Base-by-base conservation (phyloP, 2,113 vertebrate genomes). In the Barbus barbus region DNA sequence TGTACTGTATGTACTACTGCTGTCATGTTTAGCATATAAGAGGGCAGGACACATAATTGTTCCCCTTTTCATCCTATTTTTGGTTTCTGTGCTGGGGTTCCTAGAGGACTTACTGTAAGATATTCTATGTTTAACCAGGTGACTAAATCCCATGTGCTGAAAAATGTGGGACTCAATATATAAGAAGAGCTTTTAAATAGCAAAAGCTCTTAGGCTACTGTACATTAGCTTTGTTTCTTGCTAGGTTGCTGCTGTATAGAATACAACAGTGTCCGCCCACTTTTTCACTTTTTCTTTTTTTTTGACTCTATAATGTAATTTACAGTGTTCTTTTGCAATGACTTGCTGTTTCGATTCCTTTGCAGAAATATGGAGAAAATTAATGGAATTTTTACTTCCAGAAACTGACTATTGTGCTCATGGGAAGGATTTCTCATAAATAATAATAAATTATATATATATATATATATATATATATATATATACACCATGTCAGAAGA, bases 1-100 rank as follows among this genome's bases (percentile, higher is more conserved):
- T 9, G 83, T 81, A 82, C 44, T 18, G 83, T 83, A 83, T 81
- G 87, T 87, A 76, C 81, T 65, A 18, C 38, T 90, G 90, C 91
- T 87, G 91, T 90, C 88, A 90, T 90, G 86, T 91, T 91, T 91
- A 87, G 85, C 89, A 89, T 90, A 84, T 90, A 84, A 90, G 83
- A 90, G 78, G 84, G 74, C 31, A 18, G 41, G 67, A 8, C 41
- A 65, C 61, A 22, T 46, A 65, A 51, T 53, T 74, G 18, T 82
- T 36, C 75, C 44, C n/a, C 20, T 36, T 22, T 81, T 28, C 58
- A 5, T 53, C 41, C 28, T 78, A 56, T 67, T 41, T 53, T 78
- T 63, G 51, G 33, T 60, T 46, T 73, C 51, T 75, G 51, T 61
- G 5, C 33, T 63, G 58, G 73, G 53, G 44, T 75, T n/a, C n/a